phyloP scores from a whole-genome alignment of 2,888 invertebrate genomes.

The Steinernema hermaphroditum region DNA sequence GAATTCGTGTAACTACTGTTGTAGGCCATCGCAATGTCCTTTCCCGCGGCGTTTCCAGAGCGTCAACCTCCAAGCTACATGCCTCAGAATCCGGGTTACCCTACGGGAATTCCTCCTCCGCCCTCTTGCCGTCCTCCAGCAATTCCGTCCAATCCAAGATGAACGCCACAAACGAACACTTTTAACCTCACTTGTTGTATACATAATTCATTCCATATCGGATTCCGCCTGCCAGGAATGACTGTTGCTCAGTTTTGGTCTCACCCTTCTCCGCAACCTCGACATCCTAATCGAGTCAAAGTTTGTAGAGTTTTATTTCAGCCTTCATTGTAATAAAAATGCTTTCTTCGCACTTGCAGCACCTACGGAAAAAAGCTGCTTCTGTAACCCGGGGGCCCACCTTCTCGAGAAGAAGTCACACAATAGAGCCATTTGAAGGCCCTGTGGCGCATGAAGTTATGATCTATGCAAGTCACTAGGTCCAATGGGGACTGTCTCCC shows the following conservation, averaged over 20 bases:
- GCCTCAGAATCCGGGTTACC: not conserved
- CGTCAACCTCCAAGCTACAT: constrained; percentile 7
- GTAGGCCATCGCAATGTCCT: constrained; percentile 11
- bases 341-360: no score
- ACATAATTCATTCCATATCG: constrained; percentile 11
- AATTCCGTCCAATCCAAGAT: not conserved
- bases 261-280: constrained; percentile 1
- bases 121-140: constrained; percentile 12
- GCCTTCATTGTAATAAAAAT: no score
- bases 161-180: not conserved
- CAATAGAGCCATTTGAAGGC: no score
- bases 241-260: constrained; percentile 16
- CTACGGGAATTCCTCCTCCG: not conserved
- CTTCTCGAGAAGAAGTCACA: no score
- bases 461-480: no score
- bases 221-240: constrained; percentile 16
- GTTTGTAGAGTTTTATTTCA: no score
- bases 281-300: constrained; percentile 1
- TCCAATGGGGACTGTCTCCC: not conserved
- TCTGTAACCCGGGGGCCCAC: no score
- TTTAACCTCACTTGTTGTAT: not conserved
- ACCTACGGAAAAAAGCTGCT: no score
- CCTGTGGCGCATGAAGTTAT: no score
- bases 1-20: not conserved
- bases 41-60: not conserved